phyloP scores from a whole-genome alignment of 2,113 vertebrate species.

The Gobius niger region DNA sequence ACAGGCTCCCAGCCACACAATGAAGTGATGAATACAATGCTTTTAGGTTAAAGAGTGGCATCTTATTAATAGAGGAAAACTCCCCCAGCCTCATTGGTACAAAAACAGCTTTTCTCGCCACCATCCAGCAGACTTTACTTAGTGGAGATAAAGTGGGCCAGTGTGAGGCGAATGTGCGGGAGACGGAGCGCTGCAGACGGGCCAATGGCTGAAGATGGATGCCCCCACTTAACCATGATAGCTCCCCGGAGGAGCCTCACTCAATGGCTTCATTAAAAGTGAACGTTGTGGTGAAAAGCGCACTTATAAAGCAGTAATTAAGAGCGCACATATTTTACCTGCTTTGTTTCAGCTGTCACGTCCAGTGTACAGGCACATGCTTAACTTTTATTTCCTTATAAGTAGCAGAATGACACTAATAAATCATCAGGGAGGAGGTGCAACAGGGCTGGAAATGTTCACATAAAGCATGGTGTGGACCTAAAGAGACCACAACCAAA shows the following conservation, averaged over 20 bases:
- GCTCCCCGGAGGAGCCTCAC: constrained; percentile 76
- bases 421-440: constrained; percentile 52
- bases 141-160: constrained; percentile 76
- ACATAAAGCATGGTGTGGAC: constrained; percentile 24
- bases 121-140: constrained; percentile 72
- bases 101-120: constrained; percentile 60
- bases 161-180: constrained; percentile 67
- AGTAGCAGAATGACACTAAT: constrained; percentile 57
- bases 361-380: constrained; percentile 55
- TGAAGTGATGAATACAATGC: constrained; percentile 31
- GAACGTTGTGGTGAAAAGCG: constrained; percentile 72
- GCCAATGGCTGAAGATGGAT: constrained; percentile 78
- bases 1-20: constrained; percentile 23
- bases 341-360: constrained; percentile 74
- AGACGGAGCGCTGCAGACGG: constrained; percentile 67
- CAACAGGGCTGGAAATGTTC: constrained; percentile 27
- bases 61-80: constrained; percentile 52
- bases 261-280: constrained; percentile 80
- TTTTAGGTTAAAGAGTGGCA: constrained; percentile 50
- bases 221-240: constrained; percentile 78
- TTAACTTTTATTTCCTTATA: constrained; percentile 69
- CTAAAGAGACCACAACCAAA: background rate
- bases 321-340: constrained; percentile 71
- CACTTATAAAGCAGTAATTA: constrained; percentile 77
- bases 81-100: constrained; percentile 38